phyloP scores from a whole-genome alignment of 53 echinoderm and acorn worm species.

The Antedon mediterranea region DNA sequence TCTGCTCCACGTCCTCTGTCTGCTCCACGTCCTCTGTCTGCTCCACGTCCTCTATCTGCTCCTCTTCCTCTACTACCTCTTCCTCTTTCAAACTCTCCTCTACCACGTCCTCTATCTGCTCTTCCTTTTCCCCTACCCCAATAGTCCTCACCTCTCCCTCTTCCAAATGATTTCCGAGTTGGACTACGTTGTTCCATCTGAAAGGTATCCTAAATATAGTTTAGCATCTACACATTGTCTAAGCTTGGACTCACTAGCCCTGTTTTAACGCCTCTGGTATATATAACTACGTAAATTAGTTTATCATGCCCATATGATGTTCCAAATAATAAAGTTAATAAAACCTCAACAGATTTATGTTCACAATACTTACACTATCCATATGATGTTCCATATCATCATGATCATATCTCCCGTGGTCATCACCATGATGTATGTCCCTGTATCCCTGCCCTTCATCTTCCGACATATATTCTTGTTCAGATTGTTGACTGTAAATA shows the following conservation, averaged over 20 bases:
- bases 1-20: background rate
- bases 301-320: no score
- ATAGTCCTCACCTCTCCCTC: background rate
- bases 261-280: background rate
- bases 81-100: background rate
- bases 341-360: background rate
- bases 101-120: background rate
- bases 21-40: background rate
- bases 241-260: background rate
- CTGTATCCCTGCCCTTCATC: slow-evolving; percentile 5
- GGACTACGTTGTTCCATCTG: background rate
- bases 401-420: background rate
- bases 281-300: no score
- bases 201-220: background rate
- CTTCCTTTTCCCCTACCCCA: background rate
- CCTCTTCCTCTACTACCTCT: background rate
- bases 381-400: background rate
- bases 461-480: background rate
- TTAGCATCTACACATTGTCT: no score
- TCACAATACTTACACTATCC: slow-evolving; percentile 8
- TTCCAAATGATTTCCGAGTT: background rate
- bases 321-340: no score
- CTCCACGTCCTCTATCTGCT: background rate
- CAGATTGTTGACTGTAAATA: background rate
- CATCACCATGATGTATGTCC: background rate